phyloP scores from a whole-genome alignment of 2,888 invertebrate genomes.

The Epinotia ramella region DNA sequence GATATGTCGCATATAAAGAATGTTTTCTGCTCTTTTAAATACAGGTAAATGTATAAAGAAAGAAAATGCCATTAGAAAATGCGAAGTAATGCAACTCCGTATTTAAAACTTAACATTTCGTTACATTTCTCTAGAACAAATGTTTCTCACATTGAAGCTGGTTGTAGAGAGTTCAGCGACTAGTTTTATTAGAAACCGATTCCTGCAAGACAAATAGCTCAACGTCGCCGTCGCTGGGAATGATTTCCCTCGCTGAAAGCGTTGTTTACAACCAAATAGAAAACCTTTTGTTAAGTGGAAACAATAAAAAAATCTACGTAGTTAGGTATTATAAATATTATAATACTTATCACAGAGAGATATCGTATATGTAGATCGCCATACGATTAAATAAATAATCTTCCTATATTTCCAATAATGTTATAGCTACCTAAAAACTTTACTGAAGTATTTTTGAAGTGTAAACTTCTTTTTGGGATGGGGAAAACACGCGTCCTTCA shows the following conservation, averaged over 20 bases:
- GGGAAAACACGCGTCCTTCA: too few species aligned
- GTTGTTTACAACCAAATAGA: not conserved
- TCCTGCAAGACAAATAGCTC: not conserved
- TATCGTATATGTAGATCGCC: too few species aligned
- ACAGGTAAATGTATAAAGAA: too few species aligned
- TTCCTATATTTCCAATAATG: too few species aligned
- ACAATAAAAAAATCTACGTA: not conserved
- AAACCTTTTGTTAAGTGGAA: not conserved
- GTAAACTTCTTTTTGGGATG: too few species aligned
- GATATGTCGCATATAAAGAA: too few species aligned
- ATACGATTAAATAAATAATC: too few species aligned
- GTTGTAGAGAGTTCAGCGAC: not conserved
- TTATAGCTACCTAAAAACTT: too few species aligned
- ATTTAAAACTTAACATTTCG: not conserved
- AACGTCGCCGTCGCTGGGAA: not conserved
- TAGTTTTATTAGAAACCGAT: not conserved
- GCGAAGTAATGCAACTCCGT: not conserved
- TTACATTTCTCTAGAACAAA: not conserved
- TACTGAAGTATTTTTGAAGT: too few species aligned
- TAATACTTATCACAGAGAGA: too few species aligned
- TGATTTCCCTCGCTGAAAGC: constrained; percentile 1
- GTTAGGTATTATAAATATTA: too few species aligned
- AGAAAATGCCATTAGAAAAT: not conserved
- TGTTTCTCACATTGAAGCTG: not conserved
- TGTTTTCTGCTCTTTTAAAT: too few species aligned